Evolutionary conservation across 1,140 invertebrate species (phyloP).

Genomic region (Scaptomyza pallida): DNA sequence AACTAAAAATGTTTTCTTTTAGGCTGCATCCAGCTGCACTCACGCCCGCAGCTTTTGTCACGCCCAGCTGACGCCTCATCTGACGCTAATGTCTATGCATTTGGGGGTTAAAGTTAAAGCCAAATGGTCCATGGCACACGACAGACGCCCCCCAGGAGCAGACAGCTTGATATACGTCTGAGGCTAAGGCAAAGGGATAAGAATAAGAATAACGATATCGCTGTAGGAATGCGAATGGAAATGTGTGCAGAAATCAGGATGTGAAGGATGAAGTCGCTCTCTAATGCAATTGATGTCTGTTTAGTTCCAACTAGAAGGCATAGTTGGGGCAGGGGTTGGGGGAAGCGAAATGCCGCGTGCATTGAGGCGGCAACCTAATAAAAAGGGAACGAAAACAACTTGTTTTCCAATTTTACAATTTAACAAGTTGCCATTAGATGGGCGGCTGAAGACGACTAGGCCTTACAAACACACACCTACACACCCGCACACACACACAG

Average conservation of each 20-base stretch:
- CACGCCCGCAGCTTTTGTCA: too few relatives aligned
- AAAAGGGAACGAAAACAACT: slow-evolving; percentile 83
- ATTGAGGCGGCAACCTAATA: slow-evolving; percentile 81
- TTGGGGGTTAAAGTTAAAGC: slow-evolving; percentile 59
- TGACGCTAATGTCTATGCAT: not conserved
- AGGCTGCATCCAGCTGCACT: slow-evolving; percentile 3
- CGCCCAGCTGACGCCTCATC: not conserved
- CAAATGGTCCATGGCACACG: slow-evolving; percentile 67
- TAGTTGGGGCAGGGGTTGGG: not conserved
- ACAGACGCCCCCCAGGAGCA: slow-evolving; percentile 30
- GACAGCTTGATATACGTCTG: slow-evolving; percentile 1
- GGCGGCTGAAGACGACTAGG: slow-evolving; percentile 15
- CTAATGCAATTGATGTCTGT: slow-evolving; percentile 49
- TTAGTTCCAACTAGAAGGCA: not conserved
- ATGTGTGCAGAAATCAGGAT: not conserved
- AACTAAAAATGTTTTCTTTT: too few relatives aligned
- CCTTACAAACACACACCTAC: slow-evolving; percentile 4
- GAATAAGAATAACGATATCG: not conserved
- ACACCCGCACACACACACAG: too few relatives aligned
- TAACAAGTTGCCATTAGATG: slow-evolving; percentile 82
- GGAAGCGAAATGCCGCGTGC: slow-evolving; percentile 37
- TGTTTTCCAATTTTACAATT: slow-evolving; percentile 84
- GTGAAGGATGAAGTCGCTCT: not conserved
- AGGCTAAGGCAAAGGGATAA: not conserved
- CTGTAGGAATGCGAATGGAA: not conserved